Conservation (phyloP, 2,888 invertebrate genomes). For the Cephus spinipes region DNA sequence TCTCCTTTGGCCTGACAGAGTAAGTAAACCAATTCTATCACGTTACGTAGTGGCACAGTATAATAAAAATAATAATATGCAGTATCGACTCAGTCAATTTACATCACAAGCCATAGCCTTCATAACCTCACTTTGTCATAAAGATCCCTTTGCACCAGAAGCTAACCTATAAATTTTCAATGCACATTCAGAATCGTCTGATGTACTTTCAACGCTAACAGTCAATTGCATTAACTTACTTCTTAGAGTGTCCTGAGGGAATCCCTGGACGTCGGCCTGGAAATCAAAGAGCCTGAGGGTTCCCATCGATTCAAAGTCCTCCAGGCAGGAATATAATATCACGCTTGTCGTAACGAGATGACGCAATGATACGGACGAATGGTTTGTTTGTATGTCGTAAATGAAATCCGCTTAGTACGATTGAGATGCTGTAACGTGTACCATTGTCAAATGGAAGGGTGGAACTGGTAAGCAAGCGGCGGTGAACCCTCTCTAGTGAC, state of each 20-base stretch:
- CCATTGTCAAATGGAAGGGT: conserved; percentile 12
- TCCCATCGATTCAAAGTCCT: background rate
- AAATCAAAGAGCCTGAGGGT: background rate
- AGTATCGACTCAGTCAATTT: background rate
- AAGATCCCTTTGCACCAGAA: too few relatives aligned
- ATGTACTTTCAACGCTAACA: background rate
- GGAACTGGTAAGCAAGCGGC: conserved; percentile 38
- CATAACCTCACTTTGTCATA: too few relatives aligned
- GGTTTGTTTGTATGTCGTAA: conserved; percentile 40
- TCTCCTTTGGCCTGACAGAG: background rate
- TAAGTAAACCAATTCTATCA: background rate
- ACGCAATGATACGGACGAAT: conserved; percentile 15
- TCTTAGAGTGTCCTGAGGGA: background rate
- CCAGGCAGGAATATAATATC: background rate
- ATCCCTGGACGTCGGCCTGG: background rate
- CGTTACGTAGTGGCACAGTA: background rate
- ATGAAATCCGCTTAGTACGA: conserved; percentile 39
- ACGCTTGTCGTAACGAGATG: conserved; percentile 3
- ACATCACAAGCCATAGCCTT: background rate
- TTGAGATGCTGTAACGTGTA: conserved; percentile 21
- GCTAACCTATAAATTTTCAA: background rate
- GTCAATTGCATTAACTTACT: background rate
- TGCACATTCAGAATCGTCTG: background rate
- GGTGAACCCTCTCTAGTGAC: conserved; percentile 15
- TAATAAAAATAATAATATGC: background rate